These are phyloP conservation scores for Myiothlypis coronata DNA, from an alignment of 2,797 vertebrate species.

Conservation along the genomic window DNA sequence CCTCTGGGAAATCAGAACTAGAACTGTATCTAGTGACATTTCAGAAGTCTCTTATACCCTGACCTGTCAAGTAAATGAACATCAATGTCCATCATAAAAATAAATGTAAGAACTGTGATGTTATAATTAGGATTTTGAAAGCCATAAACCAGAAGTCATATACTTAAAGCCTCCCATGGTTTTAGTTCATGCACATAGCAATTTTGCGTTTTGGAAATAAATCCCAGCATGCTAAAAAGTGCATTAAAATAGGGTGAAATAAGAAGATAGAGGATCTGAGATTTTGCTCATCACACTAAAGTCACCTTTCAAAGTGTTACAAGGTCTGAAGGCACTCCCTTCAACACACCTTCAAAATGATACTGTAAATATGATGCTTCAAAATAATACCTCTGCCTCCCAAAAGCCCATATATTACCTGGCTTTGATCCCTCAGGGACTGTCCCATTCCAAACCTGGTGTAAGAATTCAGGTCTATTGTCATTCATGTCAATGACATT, in stretches of 20 bases:
- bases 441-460: conserved; percentile 95
- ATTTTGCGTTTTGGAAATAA: neutral
- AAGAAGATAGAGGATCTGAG: neutral
- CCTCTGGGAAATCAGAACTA: conserved; percentile 13
- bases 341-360: neutral
- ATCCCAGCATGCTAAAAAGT: neutral
- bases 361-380: neutral
- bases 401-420: conserved; percentile 74
- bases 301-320: neutral
- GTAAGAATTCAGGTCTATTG: conserved; percentile 94
- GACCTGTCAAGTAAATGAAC: neutral
- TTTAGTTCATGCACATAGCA: neutral
- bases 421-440: conserved; percentile 96
- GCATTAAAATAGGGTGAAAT: neutral
- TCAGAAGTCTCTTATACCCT: neutral
- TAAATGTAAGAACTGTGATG: neutral
- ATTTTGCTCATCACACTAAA: neutral
- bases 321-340: neutral
- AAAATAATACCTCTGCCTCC: neutral
- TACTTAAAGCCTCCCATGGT: neutral
- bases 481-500: conserved; percentile 99
- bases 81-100: neutral
- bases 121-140: neutral
- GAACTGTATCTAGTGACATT: neutral
- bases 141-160: neutral